Percentiles rank a stretch among this genome's conserved stretches.
phyloP scores from a whole-genome alignment of 1,140 invertebrate species.

The Whitmania pigra region DNA sequence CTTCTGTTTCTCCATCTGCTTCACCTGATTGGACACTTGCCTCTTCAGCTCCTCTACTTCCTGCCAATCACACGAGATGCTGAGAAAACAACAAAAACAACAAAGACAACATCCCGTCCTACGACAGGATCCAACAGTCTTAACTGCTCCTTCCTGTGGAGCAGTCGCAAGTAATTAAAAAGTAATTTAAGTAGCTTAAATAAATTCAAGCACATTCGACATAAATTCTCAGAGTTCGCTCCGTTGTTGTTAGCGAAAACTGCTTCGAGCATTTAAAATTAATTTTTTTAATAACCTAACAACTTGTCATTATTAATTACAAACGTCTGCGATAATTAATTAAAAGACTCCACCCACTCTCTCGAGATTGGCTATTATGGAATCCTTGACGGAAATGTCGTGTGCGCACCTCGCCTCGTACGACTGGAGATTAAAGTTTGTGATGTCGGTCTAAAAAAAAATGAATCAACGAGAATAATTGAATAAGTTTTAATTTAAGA shows the following conservation, averaged over 20 bases:
- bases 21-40: constrained; percentile 80
- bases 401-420: constrained; percentile 78
- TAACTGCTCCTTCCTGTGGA: no score
- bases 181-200: no score
- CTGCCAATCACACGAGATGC: constrained; percentile 41
- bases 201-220: no score
- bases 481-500: no score
- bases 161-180: no score
- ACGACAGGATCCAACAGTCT: no score
- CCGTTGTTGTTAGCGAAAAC: no score
- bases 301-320: neutral
- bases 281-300: neutral
- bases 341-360: constrained; percentile 43
- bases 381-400: constrained; percentile 83
- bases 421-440: constrained; percentile 77
- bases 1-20: constrained; percentile 90
- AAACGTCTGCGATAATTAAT: neutral
- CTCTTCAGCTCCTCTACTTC: constrained; percentile 81
- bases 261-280: no score
- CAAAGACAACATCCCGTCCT: neutral
- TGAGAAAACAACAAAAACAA: neutral
- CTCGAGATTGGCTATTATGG: constrained; percentile 87
- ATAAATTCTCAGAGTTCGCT: no score
- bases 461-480: no score
- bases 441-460: constrained; percentile 70